Base-by-base conservation (phyloP, 1,140 invertebrate genomes). In the Hypsibius dujardini region DNA sequence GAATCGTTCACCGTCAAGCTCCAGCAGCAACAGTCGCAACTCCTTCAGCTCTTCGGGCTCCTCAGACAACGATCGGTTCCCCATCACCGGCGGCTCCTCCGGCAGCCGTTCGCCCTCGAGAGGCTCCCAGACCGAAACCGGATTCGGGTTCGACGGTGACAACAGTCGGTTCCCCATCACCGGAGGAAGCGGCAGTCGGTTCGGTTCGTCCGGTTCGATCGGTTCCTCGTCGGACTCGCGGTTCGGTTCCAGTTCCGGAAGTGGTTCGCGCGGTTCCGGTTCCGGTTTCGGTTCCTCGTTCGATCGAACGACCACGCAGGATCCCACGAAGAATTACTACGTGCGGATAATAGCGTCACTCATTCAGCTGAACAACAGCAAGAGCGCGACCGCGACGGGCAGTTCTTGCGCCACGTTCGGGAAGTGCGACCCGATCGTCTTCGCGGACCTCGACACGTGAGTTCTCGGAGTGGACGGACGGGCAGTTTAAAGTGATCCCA, bases 371-470 rank as follows among this genome's bases (percentile, higher is more conserved):
- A 42, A 12, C 3, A 67, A 67, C 62, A 42, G 12, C 12, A 45
- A 42, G 3, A 42, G 62, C 62, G 45, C 12, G 3, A 67, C 62
- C 12, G 7, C 12, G 12, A 67, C 62, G 62, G 62, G 62, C 12
- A 67, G 62, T 42, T 15, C 12, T 12, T 67, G 62, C 42, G 42
- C 12, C 42, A 15, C 62, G 3, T 67, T 67, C 45, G 62, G 62
- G 12, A 12, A 67, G 3, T 67, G 62, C 42, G 62, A 67, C 45
- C 62, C 62, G 12, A 12, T 67, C 62, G 42, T 67, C 62, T 67
- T 15, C 42, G 62, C 62, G 3, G 45, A 67, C 45, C 62, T 67
- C 3, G 62, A 67, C 42, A 67, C 62, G 62, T 67, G 42, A 67
- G 62, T 56, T 12, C n/a, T 56, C 7, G n/a, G 50, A 7, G 7